Percentiles rank a stretch among this genome's conserved stretches.
These are phyloP conservation scores for Pollachius pollachius DNA, from an alignment of 2,113 vertebrate species.

Conservation along the genomic window DNA sequence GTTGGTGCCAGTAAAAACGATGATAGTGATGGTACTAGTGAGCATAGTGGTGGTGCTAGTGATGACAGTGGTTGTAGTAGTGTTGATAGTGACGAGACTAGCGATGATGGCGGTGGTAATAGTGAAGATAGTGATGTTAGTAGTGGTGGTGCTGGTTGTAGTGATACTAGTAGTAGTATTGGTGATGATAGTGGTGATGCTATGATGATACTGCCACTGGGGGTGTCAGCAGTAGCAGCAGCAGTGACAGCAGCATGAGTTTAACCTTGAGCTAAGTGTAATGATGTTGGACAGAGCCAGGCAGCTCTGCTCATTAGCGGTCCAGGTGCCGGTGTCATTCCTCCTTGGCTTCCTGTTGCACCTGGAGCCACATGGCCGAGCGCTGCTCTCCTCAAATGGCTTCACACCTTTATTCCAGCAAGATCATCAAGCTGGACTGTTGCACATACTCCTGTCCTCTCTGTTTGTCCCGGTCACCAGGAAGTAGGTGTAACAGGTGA, in stretches of 20 bases:
- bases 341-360: constrained; percentile 47
- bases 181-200: too few relatives aligned
- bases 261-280: constrained; percentile 48
- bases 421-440: constrained; percentile 43
- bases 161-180: too few relatives aligned
- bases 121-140: too few relatives aligned
- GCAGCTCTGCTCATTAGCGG: constrained; percentile 54
- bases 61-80: too few relatives aligned
- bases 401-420: constrained; percentile 56
- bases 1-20: too few relatives aligned
- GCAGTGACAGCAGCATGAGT: constrained; percentile 19
- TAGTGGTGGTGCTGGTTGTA: too few relatives aligned
- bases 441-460: constrained; percentile 48
- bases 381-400: constrained; percentile 61
- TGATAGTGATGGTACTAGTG: too few relatives aligned
- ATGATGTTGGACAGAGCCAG: constrained; percentile 55
- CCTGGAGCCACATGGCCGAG: constrained; percentile 49
- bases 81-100: too few relatives aligned
- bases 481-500: constrained; percentile 20
- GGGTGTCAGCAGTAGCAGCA: too few relatives aligned
- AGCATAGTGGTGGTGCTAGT: too few relatives aligned
- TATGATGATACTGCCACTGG: too few relatives aligned
- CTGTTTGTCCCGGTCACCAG: constrained; percentile 30
- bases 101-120: too few relatives aligned
- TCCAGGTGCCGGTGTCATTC: constrained; percentile 45